Conservation (phyloP, 2,113 vertebrate genomes). For the Chaetura pelagica region DNA sequence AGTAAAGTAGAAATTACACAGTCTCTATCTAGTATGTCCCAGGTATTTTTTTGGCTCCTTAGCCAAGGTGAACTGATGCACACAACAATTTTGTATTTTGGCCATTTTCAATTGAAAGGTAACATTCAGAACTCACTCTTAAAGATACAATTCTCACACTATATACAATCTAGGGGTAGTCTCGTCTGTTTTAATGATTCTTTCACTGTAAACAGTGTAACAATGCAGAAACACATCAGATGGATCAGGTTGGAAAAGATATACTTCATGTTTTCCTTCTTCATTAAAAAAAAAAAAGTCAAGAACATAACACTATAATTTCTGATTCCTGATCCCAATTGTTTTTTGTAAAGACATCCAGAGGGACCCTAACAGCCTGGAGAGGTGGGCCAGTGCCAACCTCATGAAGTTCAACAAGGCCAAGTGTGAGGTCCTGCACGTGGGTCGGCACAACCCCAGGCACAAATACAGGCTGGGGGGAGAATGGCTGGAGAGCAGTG, state of each 20-base stretch:
- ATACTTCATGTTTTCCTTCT: neutral
- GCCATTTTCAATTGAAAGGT: neutral
- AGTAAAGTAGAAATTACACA: neutral
- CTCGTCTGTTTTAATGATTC: neutral
- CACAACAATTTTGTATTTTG: neutral
- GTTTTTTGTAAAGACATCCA: neutral
- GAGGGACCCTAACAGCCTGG: too few relatives aligned
- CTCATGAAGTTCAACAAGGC: too few relatives aligned
- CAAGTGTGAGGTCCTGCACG: too few relatives aligned
- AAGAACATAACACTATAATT: neutral
- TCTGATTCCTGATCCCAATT: neutral
- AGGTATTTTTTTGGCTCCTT: neutral
- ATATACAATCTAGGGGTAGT: neutral
- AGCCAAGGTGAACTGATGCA: neutral
- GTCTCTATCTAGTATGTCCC: neutral
- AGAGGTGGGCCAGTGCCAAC: too few relatives aligned
- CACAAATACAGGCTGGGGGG: too few relatives aligned
- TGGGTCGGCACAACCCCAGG: too few relatives aligned
- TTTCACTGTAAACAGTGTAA: neutral
- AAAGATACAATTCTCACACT: neutral
- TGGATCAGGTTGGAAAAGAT: neutral
- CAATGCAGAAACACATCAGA: neutral
- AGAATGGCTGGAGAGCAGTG: too few relatives aligned
- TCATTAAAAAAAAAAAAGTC: neutral
- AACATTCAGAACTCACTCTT: neutral